phyloP scores from a whole-genome alignment of 2,113 vertebrate genomes.

The Otocyon megalotis region DNA sequence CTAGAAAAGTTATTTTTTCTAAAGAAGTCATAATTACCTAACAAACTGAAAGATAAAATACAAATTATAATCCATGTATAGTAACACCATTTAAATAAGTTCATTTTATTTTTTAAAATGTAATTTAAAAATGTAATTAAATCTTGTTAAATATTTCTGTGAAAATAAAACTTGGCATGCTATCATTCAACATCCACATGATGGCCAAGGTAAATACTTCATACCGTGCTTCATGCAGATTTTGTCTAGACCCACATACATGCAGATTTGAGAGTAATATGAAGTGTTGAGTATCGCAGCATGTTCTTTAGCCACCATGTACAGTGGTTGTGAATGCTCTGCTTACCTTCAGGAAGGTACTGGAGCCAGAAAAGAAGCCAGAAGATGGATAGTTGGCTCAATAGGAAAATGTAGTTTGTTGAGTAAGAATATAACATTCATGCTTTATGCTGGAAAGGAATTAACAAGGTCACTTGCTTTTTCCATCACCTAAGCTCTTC shows the following conservation, averaged over 20 bases:
- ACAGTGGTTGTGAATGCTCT: not conserved
- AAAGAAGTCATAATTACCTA: constrained; percentile 9
- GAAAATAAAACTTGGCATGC: not conserved
- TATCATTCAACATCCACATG: not conserved
- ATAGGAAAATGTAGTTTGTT: not conserved
- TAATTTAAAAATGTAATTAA: not conserved
- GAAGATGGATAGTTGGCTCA: not conserved
- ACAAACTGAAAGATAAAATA: not conserved
- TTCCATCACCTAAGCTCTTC: not conserved
- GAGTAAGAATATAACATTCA: not conserved
- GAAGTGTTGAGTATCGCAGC: not conserved
- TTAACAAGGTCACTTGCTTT: not conserved
- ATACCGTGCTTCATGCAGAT: not conserved
- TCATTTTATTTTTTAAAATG: constrained; percentile 27
- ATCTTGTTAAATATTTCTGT: not conserved
- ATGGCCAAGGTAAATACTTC: not conserved
- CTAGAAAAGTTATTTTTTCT: not conserved
- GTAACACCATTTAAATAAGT: not conserved
- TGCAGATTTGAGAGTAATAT: not conserved
- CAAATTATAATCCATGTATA: not conserved
- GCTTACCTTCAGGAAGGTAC: not conserved
- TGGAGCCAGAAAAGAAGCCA: not conserved
- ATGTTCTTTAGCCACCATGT: not conserved
- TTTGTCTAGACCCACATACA: not conserved
- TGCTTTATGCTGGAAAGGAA: not conserved